Percentiles rank a stretch among this genome's conserved stretches.
phyloP scores from a whole-genome alignment of 2,888 invertebrate species.

The Ommatoiulus sabulosus region DNA sequence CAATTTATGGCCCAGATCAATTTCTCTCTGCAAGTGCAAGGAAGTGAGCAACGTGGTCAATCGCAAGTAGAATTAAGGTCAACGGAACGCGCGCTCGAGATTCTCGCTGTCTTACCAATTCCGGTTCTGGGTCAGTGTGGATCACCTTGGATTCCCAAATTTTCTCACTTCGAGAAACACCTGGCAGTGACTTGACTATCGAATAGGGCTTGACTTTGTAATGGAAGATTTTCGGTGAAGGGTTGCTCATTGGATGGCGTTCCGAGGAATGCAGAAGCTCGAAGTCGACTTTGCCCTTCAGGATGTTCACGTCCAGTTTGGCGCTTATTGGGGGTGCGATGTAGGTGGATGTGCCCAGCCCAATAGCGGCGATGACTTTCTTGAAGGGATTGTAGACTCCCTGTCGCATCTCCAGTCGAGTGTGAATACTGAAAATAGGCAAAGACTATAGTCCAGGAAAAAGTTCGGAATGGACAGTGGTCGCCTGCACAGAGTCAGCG shows the following conservation, averaged over 20 bases:
- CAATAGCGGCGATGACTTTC: neutral
- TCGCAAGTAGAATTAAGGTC: neutral
- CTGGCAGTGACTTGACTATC: neutral
- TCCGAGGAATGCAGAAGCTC: neutral
- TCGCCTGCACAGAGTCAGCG: neutral
- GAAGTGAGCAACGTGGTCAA: neutral
- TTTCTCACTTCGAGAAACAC: neutral
- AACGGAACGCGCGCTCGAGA: neutral
- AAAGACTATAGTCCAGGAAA: neutral
- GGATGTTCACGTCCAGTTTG: neutral
- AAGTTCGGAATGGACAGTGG: neutral
- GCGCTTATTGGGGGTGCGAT: neutral
- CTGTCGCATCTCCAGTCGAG: neutral
- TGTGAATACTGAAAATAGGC: neutral
- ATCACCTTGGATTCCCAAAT: neutral
- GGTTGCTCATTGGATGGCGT: neutral
- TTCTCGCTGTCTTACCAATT: neutral
- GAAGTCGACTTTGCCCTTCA: slow-evolving; percentile 38
- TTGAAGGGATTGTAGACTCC: slow-evolving; percentile 52
- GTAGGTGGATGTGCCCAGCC: neutral
- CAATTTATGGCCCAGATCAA: neutral
- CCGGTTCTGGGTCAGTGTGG: neutral
- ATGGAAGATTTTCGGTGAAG: neutral
- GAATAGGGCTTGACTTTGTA: slow-evolving; percentile 29
- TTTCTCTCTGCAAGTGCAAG: neutral